Base-by-base conservation (phyloP, 2,113 vertebrate species). In the Coreoperca whiteheadi region DNA sequence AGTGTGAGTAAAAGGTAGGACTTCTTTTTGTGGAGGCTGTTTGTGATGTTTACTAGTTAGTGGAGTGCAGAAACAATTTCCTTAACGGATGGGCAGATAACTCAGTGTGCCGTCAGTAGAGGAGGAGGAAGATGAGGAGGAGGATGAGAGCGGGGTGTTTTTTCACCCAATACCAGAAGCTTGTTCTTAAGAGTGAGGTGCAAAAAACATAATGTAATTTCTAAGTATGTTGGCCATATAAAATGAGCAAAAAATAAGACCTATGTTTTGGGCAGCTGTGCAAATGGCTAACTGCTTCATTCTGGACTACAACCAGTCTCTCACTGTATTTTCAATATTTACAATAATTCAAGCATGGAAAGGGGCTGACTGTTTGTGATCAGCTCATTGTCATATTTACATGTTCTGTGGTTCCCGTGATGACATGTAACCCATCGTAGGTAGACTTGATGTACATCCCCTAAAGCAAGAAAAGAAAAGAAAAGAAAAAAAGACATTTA, bases 401-500 rank as follows among this genome's bases (percentile, higher is more conserved):
- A 0, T 99, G 96, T 94, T 99, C 98, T 74, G 98, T 99, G 88
- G 98, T 99, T 87, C 98, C 98, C 9, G 98, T 99, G 91, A 99
- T 98, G 91, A 99, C 96, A 67, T 99, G 98, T 51, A 99, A 88
- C 39, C 98, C 98, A 64, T 99, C 98, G 8, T 99, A 99, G 14
- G 98, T 99, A 20, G 98, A 99, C 87, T 99, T 99, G 87, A 99
- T 99, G 92, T 99, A 99, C 98, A 99, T 99, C 81, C 98, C 98
- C 98, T 99, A 86, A 75, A 43, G 41, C 30, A 68, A 34, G 48
- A 65, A 73, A 59, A 64, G 14, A 73, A 69, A 66, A 53, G 6
- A 57, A 37, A 64, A 48, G 8, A 41, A 8, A 41, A 8, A 39
- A 39, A 9, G 10, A 41, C 8, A 41, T 41, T 41, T 12, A 66